Conservation (phyloP, 1,140 invertebrate genomes). For the Asobara japonica region DNA sequence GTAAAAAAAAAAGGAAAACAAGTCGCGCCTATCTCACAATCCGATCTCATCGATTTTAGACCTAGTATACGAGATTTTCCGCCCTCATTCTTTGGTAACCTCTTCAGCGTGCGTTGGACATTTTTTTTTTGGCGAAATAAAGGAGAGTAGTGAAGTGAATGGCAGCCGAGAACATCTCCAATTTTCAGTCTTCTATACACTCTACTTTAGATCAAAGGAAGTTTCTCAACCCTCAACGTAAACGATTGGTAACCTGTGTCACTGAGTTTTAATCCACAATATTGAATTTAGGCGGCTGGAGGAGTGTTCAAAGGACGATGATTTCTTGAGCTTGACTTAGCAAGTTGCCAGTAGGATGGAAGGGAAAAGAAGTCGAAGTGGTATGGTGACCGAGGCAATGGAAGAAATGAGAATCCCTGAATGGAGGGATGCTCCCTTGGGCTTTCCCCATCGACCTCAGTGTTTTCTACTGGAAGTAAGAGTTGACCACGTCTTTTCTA, state of each 20-base stretch:
- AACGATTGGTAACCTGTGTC: not conserved
- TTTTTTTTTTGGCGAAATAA: slow-evolving; percentile 20
- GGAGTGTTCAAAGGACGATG: not conserved
- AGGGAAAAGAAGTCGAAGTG: no score
- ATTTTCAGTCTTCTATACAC: not conserved
- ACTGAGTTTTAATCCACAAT: slow-evolving; percentile 16
- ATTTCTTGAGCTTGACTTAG: not conserved
- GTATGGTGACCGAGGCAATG: no score
- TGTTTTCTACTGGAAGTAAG: slow-evolving; percentile 19
- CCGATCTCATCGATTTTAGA: slow-evolving; percentile 19
- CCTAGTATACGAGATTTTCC: slow-evolving; percentile 8
- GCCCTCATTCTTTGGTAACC: not conserved
- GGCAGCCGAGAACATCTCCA: not conserved
- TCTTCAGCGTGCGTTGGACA: slow-evolving; percentile 1
- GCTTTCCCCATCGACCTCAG: not conserved
- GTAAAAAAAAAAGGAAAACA: no score
- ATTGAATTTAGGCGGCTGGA: not conserved
- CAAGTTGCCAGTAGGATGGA: no score
- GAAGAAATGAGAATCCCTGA: slow-evolving; percentile 52
- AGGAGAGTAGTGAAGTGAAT: not conserved
- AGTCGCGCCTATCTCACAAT: slow-evolving; percentile 30
- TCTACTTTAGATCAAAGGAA: slow-evolving; percentile 24
- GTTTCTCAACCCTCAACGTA: not conserved
- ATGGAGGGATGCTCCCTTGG: slow-evolving; percentile 40
- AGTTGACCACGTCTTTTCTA: not conserved